Percentiles rank a stretch among this genome's conserved stretches.
phyloP scores from a whole-genome alignment of 2,113 vertebrate genomes.

The Phrynocephalus versicolor region DNA sequence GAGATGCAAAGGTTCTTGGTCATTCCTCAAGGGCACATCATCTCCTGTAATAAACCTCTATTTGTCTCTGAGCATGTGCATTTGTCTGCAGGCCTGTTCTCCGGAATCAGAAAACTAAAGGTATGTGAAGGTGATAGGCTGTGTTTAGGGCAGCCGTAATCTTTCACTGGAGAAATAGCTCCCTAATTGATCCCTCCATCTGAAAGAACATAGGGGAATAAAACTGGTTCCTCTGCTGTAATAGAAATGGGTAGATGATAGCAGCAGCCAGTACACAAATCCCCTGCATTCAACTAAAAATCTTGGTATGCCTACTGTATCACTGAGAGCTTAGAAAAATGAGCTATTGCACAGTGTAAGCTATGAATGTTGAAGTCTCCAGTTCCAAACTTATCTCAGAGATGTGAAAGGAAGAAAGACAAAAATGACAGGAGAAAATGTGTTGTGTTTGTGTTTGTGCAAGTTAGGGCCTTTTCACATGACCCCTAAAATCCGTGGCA shows the following conservation, averaged over 20 bases:
- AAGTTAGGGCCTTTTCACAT: too few relatives aligned
- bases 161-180: neutral
- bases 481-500: too few relatives aligned
- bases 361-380: neutral
- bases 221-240: neutral
- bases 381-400: neutral
- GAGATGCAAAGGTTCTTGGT: neutral
- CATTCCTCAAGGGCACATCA: neutral
- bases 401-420: neutral
- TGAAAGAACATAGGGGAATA: neutral
- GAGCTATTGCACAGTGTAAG: neutral
- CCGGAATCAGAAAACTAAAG: neutral
- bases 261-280: neutral
- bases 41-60: neutral
- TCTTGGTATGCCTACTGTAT: neutral
- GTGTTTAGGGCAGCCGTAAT: neutral
- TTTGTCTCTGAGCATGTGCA: neutral
- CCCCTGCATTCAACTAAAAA: neutral
- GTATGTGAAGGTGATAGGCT: neutral
- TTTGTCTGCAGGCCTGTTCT: neutral
- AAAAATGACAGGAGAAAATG: neutral
- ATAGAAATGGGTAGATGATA: neutral
- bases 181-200: neutral
- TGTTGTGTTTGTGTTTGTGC: too few relatives aligned
- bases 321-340: neutral